Evolutionary conservation across 2,113 vertebrate genomes (phyloP).

Genomic region (Rhinolophus sinicus): DNA sequence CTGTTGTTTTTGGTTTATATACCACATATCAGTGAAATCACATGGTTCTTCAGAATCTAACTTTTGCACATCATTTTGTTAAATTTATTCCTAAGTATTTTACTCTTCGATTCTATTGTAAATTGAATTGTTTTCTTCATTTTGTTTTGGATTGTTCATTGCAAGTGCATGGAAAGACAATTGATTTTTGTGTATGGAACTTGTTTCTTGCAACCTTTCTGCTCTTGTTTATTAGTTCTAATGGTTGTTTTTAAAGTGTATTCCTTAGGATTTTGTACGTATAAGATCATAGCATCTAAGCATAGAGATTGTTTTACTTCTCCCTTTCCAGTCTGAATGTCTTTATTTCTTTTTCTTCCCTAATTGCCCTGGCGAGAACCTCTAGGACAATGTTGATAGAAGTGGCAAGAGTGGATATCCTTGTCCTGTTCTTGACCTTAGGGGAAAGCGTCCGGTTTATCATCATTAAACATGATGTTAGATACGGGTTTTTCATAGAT

Average conservation of each 20-base stretch:
- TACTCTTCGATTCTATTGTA: not conserved
- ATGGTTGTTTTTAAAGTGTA: not conserved
- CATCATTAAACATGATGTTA: not conserved
- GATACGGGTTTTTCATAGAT: not conserved
- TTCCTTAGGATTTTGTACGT: not conserved
- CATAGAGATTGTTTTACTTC: not conserved
- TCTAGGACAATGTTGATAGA: not conserved
- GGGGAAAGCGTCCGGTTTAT: not conserved
- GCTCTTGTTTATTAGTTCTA: not conserved
- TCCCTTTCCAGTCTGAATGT: not conserved
- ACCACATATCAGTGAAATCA: no score
- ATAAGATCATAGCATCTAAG: not conserved
- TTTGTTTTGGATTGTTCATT: not conserved
- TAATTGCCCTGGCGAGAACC: not conserved
- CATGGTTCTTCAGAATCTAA: not conserved
- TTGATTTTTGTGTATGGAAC: not conserved
- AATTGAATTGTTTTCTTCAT: not conserved
- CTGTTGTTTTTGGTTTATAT: no score
- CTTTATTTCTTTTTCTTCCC: constrained; percentile 15
- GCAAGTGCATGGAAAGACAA: not conserved
- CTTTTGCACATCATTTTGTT: not conserved
- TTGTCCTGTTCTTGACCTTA: not conserved
- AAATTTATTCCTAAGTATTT: not conserved
- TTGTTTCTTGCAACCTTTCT: not conserved
- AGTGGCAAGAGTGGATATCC: not conserved